Conservation (phyloP, 2,797 vertebrate genomes). For the Pangasius mekongensis region DNA sequence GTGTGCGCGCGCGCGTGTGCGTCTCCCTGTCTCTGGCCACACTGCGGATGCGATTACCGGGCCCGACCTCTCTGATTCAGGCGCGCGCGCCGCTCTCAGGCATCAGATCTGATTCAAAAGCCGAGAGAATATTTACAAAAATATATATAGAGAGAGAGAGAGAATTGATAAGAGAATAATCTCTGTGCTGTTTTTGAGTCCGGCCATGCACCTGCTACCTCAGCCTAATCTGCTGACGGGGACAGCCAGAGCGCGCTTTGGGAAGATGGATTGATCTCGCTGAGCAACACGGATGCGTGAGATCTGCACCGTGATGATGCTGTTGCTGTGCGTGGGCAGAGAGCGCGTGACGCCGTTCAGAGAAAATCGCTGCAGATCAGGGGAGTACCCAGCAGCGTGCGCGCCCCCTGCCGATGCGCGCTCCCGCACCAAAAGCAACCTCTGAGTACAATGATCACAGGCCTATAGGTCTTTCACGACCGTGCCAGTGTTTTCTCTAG, state of each 20-base stretch:
- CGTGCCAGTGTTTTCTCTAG: neutral
- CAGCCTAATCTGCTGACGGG: neutral
- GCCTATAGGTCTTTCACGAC: neutral
- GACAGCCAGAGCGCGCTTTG: neutral
- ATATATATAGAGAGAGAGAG: neutral
- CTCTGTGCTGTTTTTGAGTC: neutral
- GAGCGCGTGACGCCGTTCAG: slow-evolving; percentile 29
- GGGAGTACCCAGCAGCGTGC: slow-evolving; percentile 17
- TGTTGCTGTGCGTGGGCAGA: slow-evolving; percentile 51
- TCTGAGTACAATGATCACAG: neutral
- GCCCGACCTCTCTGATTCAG: slow-evolving; percentile 66
- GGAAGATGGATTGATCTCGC: neutral
- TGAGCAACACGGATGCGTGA: slow-evolving; percentile 24
- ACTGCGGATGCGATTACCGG: slow-evolving; percentile 61
- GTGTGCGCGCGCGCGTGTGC: neutral
- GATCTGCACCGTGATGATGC: slow-evolving; percentile 50
- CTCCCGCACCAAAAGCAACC: neutral
- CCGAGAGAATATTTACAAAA: neutral
- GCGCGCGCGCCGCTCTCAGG: slow-evolving; percentile 66
- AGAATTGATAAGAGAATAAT: neutral
- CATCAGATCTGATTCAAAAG: slow-evolving; percentile 65
- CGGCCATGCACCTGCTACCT: neutral
- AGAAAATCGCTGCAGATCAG: slow-evolving; percentile 52
- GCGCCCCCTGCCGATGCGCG: slow-evolving; percentile 21
- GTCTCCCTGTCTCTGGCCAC: slow-evolving; percentile 8